Evolutionary conservation across 2,113 vertebrate genomes (phyloP), one percentile per base, ranked within the genome.

Genomic region (Thymallus thymallus): DNA sequence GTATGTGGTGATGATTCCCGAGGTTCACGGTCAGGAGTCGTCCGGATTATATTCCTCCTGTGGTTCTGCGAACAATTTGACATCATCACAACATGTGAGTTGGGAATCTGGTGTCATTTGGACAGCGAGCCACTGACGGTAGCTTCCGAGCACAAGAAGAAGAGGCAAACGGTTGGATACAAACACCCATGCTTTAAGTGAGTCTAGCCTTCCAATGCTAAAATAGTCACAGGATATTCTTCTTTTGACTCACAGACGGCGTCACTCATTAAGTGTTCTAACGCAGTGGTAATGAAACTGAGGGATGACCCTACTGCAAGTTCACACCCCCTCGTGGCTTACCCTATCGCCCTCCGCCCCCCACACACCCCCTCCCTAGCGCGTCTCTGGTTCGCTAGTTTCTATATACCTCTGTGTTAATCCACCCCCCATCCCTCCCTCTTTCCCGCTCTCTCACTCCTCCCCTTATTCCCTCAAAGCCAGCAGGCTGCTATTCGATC

Each of bases 401-500:
- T 86, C 87, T 87, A 69, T 90, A 88, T 88, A 87, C 88, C 76
- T 87, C 86, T 68, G 69, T 75, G 72, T 67, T 89, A 87, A 90
- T 91, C 89, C 87, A 74, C 69, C 73, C 65, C 76, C 58, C 78
- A 41, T 66, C 35, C 35, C 35, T 41, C 35, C 35, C 35, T 41
- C 35, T 41, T 10, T 41, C 80, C 32, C 74, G 26, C 71, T 63
- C 81, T 64, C 32, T 69, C 29, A 30, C 82, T 91, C 88, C 86
- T 87, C 90, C 90, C 90, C 78, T 89, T 73, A 82, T 88, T 0
- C 85, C 73, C 85, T 87, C 84, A 80, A 72, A 91, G 84, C 83
- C 84, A 90, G 84, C 83, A 76, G 90, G 88, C 93, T 94, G 92
- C 91, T 80, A 87, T 92, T 90, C 90, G 91, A 94, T 92, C 92